A percentile compares a stretch with the other conserved stretches of the same genome.
Conservation (phyloP, 2,888 invertebrate genomes). For the Andrena bucephala region DNA sequence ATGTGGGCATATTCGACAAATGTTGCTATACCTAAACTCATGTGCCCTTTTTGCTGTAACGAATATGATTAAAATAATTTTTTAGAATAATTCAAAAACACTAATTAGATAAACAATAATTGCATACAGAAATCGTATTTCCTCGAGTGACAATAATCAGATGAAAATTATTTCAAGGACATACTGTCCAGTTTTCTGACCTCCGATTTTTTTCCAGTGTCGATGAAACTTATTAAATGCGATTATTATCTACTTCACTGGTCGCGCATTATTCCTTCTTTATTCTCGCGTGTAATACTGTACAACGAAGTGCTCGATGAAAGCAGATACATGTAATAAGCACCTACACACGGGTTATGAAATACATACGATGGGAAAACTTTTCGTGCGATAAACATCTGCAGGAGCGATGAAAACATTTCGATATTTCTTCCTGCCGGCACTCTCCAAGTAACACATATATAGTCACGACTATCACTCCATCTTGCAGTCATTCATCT, state of each 20-base stretch:
- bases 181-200: not conserved
- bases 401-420: slow-evolving; percentile 47
- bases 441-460: slow-evolving; percentile 26
- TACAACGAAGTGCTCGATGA: slow-evolving; percentile 22
- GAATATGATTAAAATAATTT: too few relatives aligned
- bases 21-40: not conserved
- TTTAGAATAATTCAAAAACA: too few relatives aligned
- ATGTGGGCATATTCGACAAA: not conserved
- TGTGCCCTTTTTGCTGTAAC: too few relatives aligned
- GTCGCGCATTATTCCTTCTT: slow-evolving; percentile 7
- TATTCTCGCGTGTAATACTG: slow-evolving; percentile 21
- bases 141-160: too few relatives aligned
- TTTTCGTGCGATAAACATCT: slow-evolving; percentile 43
- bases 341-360: slow-evolving; percentile 35
- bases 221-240: slow-evolving; percentile 1
- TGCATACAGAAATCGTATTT: too few relatives aligned
- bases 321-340: slow-evolving; percentile 48
- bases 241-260: slow-evolving; percentile 39
- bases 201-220: not conserved
- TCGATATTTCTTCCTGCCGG: slow-evolving; percentile 27
- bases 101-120: too few relatives aligned
- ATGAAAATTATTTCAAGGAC: not conserved
- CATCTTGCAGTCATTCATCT: slow-evolving; percentile 38
- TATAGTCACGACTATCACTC: slow-evolving; percentile 27
- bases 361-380: slow-evolving; percentile 33